phyloP scores from a whole-genome alignment of 2,888 invertebrate species.

The Ptilodon capucinus region DNA sequence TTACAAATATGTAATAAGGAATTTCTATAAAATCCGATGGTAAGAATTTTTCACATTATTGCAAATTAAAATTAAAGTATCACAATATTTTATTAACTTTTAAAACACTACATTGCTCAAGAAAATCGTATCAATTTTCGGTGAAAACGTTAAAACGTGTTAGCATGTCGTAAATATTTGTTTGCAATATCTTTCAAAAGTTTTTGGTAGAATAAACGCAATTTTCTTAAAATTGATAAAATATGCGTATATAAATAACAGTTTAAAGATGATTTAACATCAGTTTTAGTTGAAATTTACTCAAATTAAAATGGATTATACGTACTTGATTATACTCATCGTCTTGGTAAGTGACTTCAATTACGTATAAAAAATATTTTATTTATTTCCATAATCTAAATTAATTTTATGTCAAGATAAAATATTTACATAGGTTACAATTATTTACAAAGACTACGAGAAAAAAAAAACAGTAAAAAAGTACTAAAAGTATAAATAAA shows the following conservation, averaged over 20 bases:
- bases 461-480: no score
- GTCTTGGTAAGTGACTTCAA: not conserved
- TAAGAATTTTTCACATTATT: not conserved
- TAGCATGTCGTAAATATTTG: no score
- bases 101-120: not conserved
- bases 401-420: no score
- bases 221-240: slow-evolving; percentile 29
- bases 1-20: no score
- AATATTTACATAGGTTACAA: no score
- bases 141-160: slow-evolving; percentile 16
- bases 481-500: no score
- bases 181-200: not conserved
- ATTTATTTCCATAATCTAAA: no score
- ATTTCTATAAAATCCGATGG: no score
- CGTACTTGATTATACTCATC: not conserved
- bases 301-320: not conserved
- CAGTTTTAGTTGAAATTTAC: slow-evolving; percentile 2
- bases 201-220: slow-evolving; percentile 10
- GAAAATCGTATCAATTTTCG: slow-evolving; percentile 1
- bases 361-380: not conserved
- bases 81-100: not conserved
- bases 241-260: slow-evolving; percentile 19
- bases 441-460: no score
- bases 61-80: not conserved
- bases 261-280: not conserved